Conservation (phyloP, 1,140 invertebrate species). For the Rhizoglyphus robini region DNA sequence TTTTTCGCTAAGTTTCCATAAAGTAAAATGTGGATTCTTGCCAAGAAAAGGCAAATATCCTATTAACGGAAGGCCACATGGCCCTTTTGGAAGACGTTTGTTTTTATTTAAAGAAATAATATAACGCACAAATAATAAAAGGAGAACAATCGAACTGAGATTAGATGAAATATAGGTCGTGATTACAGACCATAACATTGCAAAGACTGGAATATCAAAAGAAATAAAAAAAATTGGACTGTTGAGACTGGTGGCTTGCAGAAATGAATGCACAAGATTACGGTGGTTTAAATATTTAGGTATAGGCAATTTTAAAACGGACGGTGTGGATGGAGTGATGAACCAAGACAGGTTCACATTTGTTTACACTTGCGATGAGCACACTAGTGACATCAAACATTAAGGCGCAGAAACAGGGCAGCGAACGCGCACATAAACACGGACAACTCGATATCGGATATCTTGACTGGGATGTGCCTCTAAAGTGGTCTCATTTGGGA, state of each 20-base stretch:
- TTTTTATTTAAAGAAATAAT: not conserved
- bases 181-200: not conserved
- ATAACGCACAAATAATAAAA: slow-evolving; percentile 4
- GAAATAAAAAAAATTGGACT: not conserved
- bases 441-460: too few relatives aligned
- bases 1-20: slow-evolving; percentile 18
- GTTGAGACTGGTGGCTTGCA: not conserved
- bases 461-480: too few relatives aligned
- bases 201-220: not conserved
- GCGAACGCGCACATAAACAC: too few relatives aligned
- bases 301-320: too few relatives aligned
- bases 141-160: not conserved
- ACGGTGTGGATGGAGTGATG: too few relatives aligned
- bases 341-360: too few relatives aligned
- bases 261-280: too few relatives aligned
- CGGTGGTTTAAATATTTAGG: too few relatives aligned
- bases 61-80: slow-evolving; percentile 23
- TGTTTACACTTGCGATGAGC: too few relatives aligned
- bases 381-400: too few relatives aligned
- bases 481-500: too few relatives aligned
- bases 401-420: too few relatives aligned
- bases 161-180: slow-evolving; percentile 10
- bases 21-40: slow-evolving; percentile 8
- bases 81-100: slow-evolving; percentile 22
- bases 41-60: slow-evolving; percentile 25